Evolutionary conservation across 1,140 invertebrate species (phyloP).

Genomic region (Drosophila navojoa): DNA sequence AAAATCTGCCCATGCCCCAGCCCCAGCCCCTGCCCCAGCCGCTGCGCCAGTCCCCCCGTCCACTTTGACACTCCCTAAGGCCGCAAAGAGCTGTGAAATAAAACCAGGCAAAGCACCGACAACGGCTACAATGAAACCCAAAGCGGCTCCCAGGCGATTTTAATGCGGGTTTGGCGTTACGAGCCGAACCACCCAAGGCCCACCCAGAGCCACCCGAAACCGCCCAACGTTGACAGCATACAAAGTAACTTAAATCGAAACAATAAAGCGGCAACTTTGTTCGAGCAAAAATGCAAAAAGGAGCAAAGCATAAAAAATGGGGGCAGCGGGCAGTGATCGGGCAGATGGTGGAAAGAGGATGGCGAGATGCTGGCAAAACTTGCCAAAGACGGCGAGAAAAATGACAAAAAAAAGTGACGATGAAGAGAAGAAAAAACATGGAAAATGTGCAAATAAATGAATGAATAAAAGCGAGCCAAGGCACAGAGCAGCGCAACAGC

Average conservation of each 20-base stretch:
- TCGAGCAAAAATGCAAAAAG: slow-evolving; percentile 67
- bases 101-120: slow-evolving; percentile 64
- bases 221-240: slow-evolving; percentile 79
- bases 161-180: slow-evolving; percentile 61
- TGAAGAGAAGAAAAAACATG: slow-evolving; percentile 53
- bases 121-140: slow-evolving; percentile 72
- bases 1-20: neutral
- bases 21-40: neutral
- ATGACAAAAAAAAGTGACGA: slow-evolving; percentile 32
- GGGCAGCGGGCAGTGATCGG: neutral
- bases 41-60: too few species aligned
- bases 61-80: slow-evolving; percentile 32
- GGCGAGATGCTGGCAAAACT: slow-evolving; percentile 49
- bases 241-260: slow-evolving; percentile 83
- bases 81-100: slow-evolving; percentile 67
- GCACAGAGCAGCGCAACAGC: neutral
- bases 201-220: slow-evolving; percentile 8
- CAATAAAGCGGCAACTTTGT: slow-evolving; percentile 83
- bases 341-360: neutral
- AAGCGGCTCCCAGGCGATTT: slow-evolving; percentile 80
- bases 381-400: slow-evolving; percentile 28
- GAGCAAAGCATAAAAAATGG: slow-evolving; percentile 59
- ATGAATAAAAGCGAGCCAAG: slow-evolving; percentile 73
- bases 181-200: slow-evolving; percentile 13
- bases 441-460: slow-evolving; percentile 78